Base-by-base conservation (phyloP, 1,140 invertebrate species). In the Drosophila lacertosa region DNA sequence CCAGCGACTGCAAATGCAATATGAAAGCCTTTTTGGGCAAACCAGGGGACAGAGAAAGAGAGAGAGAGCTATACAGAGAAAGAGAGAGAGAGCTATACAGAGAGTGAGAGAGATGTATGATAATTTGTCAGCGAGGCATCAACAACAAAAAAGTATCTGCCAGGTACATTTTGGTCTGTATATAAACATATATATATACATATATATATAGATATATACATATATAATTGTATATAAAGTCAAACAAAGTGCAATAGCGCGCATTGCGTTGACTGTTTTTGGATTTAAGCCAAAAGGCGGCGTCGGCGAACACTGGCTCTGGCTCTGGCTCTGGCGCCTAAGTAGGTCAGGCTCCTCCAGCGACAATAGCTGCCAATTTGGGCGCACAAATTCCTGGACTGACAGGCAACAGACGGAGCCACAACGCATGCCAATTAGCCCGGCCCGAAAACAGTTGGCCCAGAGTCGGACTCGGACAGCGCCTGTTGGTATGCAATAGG, bases 341-440 rank as follows among this genome's bases (percentile, higher is more conserved):
- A 88, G 77, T 88, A 73, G 82, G 82, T 88, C 82, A 84, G 57
- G 48, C 55, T 48, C 39, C 58, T 66, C 59, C 47, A 72, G 53
- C 78, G 62, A 80, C 81, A 83, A 83, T 86, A 84, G 80, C 76
- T 84, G 66, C 80, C 80, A 83, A 83, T 83, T 83, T 84, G 80
- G 80, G 80, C 77, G 59, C 71, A 86, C 51, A 86, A 80, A 84
- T 84, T 84, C 74, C 80, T 83, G 78, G 67, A 51, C 72, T 84
- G 80, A 83, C 80, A 83, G 80, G 80, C 80, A 60, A 67, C 80
- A 67, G 73, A 65, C 73, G 45, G 60, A 44, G 39, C 57, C 32
- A 62, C 11, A 48, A 84, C 81, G 80, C 80, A 83, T 83, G 80
- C 80, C 80, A 83, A 83, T 83, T 80, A 83, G 71, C 67, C 59